Evolutionary conservation across 2,113 vertebrate species (phyloP).

Genomic region (Brachirus orientalis): DNA sequence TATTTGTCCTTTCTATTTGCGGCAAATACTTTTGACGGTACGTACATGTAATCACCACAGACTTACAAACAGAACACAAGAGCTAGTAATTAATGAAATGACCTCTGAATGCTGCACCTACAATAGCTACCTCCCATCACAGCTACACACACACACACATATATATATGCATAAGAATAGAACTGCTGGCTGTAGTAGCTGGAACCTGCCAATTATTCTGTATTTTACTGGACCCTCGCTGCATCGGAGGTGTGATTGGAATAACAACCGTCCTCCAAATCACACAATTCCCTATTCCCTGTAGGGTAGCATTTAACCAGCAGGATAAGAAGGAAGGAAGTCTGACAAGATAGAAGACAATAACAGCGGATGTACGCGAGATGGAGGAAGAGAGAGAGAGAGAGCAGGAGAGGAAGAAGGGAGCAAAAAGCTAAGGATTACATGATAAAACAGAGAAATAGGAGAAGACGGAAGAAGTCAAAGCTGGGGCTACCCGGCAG

Average conservation of each 20-base stretch:
- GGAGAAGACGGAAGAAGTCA: constrained; percentile 52
- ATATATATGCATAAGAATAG: constrained; percentile 45
- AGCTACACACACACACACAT: constrained; percentile 35
- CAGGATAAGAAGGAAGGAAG: constrained; percentile 51
- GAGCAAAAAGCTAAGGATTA: constrained; percentile 47
- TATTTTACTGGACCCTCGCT: constrained; percentile 81
- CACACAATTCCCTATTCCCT: constrained; percentile 72
- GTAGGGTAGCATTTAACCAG: constrained; percentile 62
- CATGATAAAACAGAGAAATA: constrained; percentile 43
- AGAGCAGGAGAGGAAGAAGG: neutral
- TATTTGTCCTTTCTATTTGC: constrained; percentile 38
- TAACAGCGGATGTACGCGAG: constrained; percentile 42
- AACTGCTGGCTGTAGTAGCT: constrained; percentile 68
- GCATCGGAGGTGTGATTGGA: constrained; percentile 84
- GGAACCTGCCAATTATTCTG: constrained; percentile 83
- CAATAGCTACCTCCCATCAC: constrained; percentile 55
- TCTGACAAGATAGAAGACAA: constrained; percentile 45
- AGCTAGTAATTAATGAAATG: constrained; percentile 82
- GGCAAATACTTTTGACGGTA: constrained; percentile 49
- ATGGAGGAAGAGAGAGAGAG: constrained; percentile 22
- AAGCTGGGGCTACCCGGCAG: constrained; percentile 69
- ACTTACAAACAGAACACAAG: constrained; percentile 70
- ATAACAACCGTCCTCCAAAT: constrained; percentile 81
- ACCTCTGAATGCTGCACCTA: constrained; percentile 74
- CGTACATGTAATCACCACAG: constrained; percentile 53